These are phyloP conservation scores for Diorhabda carinulata DNA, from an alignment of 1,140 invertebrate genomes.

Conservation along the genomic window DNA sequence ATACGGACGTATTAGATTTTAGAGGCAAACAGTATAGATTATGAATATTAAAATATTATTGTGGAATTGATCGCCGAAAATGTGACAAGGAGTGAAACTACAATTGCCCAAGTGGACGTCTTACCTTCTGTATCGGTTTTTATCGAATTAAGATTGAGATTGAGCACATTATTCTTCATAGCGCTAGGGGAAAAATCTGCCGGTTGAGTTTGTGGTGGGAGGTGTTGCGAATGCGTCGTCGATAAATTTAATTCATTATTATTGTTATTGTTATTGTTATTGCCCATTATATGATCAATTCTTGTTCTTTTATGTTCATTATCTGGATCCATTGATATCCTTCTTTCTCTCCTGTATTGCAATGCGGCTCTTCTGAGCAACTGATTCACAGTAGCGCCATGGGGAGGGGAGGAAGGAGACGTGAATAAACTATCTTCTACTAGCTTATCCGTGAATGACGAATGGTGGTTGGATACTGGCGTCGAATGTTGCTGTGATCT, in stretches of 20 bases:
- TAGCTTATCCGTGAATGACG: constrained; percentile 52
- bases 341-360: constrained; percentile 58
- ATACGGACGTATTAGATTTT: too few relatives aligned
- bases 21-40: too few relatives aligned
- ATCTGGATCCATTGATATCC: constrained; percentile 58
- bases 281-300: constrained; percentile 46
- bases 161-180: constrained; percentile 45
- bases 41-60: too few relatives aligned
- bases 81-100: too few relatives aligned
- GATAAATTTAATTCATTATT: constrained; percentile 52
- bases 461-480: constrained; percentile 51
- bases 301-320: constrained; percentile 57
- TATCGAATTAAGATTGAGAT: constrained; percentile 39
- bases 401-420: constrained; percentile 56
- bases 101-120: too few relatives aligned
- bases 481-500: constrained; percentile 49
- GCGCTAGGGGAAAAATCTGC: constrained; percentile 65
- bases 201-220: constrained; percentile 57
- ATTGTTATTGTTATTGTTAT: constrained; percentile 57
- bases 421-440: constrained; percentile 58
- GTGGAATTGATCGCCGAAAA: too few relatives aligned
- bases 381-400: constrained; percentile 57
- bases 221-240: constrained; percentile 37
- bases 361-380: constrained; percentile 62
- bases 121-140: constrained; percentile 31